Percentiles rank a stretch among this genome's conserved stretches.
Evolutionary conservation across 2,113 vertebrate genomes (phyloP).

Genomic region (Rhynchopsitta pachyrhyncha): DNA sequence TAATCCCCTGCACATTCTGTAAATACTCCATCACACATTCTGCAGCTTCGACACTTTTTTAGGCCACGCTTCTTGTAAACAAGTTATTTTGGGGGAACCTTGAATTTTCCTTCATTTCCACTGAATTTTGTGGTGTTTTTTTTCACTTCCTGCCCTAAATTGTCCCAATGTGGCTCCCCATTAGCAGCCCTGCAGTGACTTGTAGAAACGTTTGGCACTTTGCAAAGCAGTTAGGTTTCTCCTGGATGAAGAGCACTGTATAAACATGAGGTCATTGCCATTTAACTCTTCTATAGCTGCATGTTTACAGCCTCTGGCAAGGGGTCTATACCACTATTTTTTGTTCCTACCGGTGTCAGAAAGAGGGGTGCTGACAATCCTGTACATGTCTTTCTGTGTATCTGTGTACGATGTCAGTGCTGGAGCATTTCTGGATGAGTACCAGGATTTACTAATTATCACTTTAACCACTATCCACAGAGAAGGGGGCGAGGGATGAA

Average conservation of each 20-base stretch:
- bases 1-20: neutral
- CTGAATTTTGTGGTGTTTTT: neutral
- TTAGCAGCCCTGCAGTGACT: neutral
- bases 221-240: neutral
- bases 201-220: neutral
- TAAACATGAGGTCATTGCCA: neutral
- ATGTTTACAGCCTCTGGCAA: neutral
- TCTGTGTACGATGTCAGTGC: neutral
- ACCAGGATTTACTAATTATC: conserved; percentile 59
- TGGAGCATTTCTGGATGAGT: conserved; percentile 17
- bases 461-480: conserved; percentile 24
- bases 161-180: neutral
- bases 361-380: neutral
- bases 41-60: neutral
- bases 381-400: neutral
- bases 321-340: neutral
- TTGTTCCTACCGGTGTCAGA: neutral
- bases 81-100: neutral
- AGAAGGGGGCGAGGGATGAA: conserved; percentile 13
- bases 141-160: neutral
- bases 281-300: neutral
- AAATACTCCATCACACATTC: neutral
- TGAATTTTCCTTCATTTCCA: neutral
- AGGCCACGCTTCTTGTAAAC: neutral
- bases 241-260: neutral